These are phyloP conservation scores for Tetragonula clypearis DNA, from an alignment of 1,140 invertebrate genomes.

Conservation along the genomic window DNA sequence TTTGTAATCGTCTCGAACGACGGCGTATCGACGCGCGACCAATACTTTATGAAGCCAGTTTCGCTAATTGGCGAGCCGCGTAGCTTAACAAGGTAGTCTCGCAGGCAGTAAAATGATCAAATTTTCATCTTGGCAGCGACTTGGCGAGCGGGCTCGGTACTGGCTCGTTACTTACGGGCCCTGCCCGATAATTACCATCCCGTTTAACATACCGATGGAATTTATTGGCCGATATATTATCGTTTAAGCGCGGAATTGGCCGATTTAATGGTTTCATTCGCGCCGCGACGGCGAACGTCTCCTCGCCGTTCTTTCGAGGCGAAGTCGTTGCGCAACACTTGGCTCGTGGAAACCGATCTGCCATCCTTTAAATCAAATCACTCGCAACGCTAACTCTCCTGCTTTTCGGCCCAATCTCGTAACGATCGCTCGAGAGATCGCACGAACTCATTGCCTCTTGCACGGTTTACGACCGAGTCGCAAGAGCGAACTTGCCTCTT, in stretches of 20 bases:
- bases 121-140: conserved; percentile 22
- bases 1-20: conserved; percentile 3
- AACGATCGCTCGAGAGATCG: conserved; percentile 19
- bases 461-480: conserved; percentile 16
- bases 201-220: conserved; percentile 54
- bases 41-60: conserved; percentile 14
- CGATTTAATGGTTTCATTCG: conserved; percentile 58
- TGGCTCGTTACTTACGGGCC: conserved; percentile 44
- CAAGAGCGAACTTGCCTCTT: neutral
- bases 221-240: conserved; percentile 61
- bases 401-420: conserved; percentile 14
- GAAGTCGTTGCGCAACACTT: neutral
- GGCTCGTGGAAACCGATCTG: neutral
- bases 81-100: conserved; percentile 36
- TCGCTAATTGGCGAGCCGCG: conserved; percentile 41
- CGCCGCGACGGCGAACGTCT: conserved; percentile 20
- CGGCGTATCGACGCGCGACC: neutral
- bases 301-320: no score
- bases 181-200: conserved; percentile 55
- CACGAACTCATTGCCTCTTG: neutral
- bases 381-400: neutral
- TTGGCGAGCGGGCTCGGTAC: neutral
- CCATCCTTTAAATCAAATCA: conserved; percentile 32
- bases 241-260: conserved; percentile 26
- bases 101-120: conserved; percentile 33